These are phyloP conservation scores for Drosophila sechellia DNA, from an alignment of 1,140 invertebrate species.

Conservation along the genomic window DNA sequence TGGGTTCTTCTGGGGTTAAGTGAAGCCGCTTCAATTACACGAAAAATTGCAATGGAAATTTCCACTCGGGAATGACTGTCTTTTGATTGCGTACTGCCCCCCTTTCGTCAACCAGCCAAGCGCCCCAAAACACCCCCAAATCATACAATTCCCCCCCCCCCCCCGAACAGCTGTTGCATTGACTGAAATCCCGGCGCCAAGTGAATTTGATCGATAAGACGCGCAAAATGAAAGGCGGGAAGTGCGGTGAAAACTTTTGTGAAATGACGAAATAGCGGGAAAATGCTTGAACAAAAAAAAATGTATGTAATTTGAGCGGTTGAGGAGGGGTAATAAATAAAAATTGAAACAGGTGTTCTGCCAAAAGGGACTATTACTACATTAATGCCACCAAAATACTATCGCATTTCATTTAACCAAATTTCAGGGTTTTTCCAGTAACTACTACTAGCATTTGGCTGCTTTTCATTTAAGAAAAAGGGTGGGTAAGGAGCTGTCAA, in stretches of 20 bases:
- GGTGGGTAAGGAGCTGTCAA: background rate
- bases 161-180: constrained; percentile 34
- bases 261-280: constrained; percentile 15
- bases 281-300: background rate
- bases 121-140: background rate
- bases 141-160: too few species aligned
- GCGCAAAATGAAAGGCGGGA: background rate
- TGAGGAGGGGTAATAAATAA: constrained; percentile 1
- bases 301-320: background rate
- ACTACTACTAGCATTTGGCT: constrained; percentile 2
- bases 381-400: background rate
- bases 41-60: constrained; percentile 72
- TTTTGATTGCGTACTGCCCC: constrained; percentile 36
- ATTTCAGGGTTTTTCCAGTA: constrained; percentile 2
- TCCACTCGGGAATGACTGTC: constrained; percentile 54
- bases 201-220: constrained; percentile 44
- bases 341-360: constrained; percentile 8
- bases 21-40: constrained; percentile 47
- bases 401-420: background rate
- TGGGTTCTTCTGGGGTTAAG: constrained; percentile 17
- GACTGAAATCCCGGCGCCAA: constrained; percentile 9
- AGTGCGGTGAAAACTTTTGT: background rate
- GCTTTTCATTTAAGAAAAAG: background rate
- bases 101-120: constrained; percentile 1
- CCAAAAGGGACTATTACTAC: background rate